A percentile compares a stretch with the other conserved stretches of the same genome.
These are phyloP conservation scores for Drosophila triauraria DNA, from an alignment of 1,140 invertebrate genomes.

Conservation along the genomic window DNA sequence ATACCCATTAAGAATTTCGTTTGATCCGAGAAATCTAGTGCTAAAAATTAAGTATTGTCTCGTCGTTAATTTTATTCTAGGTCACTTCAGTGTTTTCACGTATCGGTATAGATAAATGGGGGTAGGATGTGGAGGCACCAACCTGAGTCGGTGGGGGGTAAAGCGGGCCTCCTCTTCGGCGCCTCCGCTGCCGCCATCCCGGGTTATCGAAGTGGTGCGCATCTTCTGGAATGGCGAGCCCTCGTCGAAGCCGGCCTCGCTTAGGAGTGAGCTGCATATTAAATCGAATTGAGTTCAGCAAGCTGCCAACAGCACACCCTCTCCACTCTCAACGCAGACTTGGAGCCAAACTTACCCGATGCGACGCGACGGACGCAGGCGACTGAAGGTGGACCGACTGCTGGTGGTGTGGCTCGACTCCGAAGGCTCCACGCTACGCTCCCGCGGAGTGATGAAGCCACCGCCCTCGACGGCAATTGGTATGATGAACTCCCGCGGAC, in stretches of 20 bases:
- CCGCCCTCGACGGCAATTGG: slow-evolving; percentile 95
- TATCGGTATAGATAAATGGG: slow-evolving; percentile 9
- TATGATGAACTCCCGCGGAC: slow-evolving; percentile 95
- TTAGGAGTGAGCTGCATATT: slow-evolving; percentile 87
- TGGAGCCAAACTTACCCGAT: slow-evolving; percentile 64
- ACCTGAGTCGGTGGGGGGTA: slow-evolving; percentile 91
- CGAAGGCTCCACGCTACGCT: slow-evolving; percentile 90
- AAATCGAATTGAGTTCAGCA: slow-evolving; percentile 21
- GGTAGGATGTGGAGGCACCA: slow-evolving; percentile 5
- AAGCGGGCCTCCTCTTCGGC: slow-evolving; percentile 86
- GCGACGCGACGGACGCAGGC: slow-evolving; percentile 72
- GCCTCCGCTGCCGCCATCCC: slow-evolving; percentile 85
- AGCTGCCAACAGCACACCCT: background rate
- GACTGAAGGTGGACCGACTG: slow-evolving; percentile 77
- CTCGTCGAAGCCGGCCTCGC: slow-evolving; percentile 90
- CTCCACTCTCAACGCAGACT: background rate
- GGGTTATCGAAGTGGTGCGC: slow-evolving; percentile 86
- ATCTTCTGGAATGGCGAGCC: slow-evolving; percentile 87
- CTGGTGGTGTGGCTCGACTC: slow-evolving; percentile 87
- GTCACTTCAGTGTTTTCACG: background rate
- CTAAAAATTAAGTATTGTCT: background rate
- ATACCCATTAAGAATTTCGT: background rate
- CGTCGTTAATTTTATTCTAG: background rate
- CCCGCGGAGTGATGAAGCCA: slow-evolving; percentile 92
- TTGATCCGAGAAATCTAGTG: background rate